Evolutionary conservation across 2,888 invertebrate species (phyloP).

Genomic region (Trilocha varians): DNA sequence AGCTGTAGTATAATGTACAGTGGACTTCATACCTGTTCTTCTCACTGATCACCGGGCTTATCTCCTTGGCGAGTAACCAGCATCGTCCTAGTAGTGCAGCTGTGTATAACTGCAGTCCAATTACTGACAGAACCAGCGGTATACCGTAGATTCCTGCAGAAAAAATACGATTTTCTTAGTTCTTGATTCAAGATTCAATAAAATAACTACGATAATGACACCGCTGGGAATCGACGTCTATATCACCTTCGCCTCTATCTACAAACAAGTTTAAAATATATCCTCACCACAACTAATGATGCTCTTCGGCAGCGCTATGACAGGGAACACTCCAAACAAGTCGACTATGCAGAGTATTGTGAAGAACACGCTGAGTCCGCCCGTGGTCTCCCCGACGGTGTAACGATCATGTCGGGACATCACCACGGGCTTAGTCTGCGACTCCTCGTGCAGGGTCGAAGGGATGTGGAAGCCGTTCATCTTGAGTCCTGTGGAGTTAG

Average conservation of each 20-base stretch:
- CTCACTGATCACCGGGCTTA: slow-evolving; percentile 77
- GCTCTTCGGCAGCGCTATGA: slow-evolving; percentile 82
- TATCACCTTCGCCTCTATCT: too few relatives aligned
- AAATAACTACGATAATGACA: too few relatives aligned
- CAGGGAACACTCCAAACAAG: slow-evolving; percentile 87
- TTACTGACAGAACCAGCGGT: slow-evolving; percentile 77
- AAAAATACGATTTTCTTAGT: neutral
- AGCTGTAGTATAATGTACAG: too few relatives aligned
- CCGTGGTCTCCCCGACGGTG: slow-evolving; percentile 38
- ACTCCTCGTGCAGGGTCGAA: slow-evolving; percentile 2
- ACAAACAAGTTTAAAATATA: slow-evolving; percentile 4
- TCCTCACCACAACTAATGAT: slow-evolving; percentile 81
- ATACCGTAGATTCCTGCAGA: slow-evolving; percentile 79
- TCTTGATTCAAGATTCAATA: too few relatives aligned
- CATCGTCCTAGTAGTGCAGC: slow-evolving; percentile 84
- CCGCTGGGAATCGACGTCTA: too few relatives aligned
- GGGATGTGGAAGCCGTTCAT: neutral
- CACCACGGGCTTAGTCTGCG: slow-evolving; percentile 21
- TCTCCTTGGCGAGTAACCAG: slow-evolving; percentile 84
- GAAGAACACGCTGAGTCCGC: slow-evolving; percentile 78
- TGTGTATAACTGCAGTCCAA: slow-evolving; percentile 84
- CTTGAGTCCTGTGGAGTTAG: too few relatives aligned
- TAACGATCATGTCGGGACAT: slow-evolving; percentile 32
- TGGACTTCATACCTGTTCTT: slow-evolving; percentile 57
- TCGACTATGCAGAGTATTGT: slow-evolving; percentile 85